Evolutionary conservation across 1,140 invertebrate species (phyloP).

Genomic region (Drosophila kepulauana): DNA sequence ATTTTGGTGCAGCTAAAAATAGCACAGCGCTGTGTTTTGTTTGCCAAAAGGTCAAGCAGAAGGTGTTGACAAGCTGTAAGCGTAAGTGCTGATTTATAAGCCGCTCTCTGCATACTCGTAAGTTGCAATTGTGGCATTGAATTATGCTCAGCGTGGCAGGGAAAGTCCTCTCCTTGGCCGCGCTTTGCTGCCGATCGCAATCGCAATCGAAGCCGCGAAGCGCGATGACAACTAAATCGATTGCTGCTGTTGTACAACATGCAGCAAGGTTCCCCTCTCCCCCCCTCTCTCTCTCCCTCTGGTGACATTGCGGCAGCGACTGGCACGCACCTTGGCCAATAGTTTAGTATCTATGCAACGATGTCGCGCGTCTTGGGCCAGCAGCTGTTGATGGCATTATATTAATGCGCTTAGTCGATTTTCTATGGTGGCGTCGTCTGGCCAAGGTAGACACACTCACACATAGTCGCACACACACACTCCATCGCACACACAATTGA

Average conservation of each 20-base stretch:
- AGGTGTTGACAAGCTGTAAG: constrained; percentile 52
- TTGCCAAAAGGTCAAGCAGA: constrained; percentile 20
- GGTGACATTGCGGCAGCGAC: background rate
- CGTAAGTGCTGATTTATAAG: constrained; percentile 50
- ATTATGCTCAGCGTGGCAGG: constrained; percentile 47
- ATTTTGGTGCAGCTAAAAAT: constrained; percentile 59
- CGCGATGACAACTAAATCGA: constrained; percentile 57
- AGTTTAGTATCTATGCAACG: background rate
- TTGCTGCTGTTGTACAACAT: constrained; percentile 29
- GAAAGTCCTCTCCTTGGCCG: constrained; percentile 32
- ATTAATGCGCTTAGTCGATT: constrained; percentile 76
- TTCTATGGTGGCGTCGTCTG: constrained; percentile 32
- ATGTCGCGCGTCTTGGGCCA: constrained; percentile 19
- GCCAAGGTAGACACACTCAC: constrained; percentile 26
- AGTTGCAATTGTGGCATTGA: constrained; percentile 60
- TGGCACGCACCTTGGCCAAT: constrained; percentile 18
- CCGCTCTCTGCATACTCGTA: constrained; percentile 34
- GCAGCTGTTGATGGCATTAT: constrained; percentile 75
- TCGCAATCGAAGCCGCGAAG: constrained; percentile 1
- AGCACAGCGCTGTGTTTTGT: constrained; percentile 31
- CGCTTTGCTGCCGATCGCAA: constrained; percentile 36
- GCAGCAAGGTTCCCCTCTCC: background rate
- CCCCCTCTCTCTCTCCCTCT: background rate
- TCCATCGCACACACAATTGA: constrained; percentile 51
- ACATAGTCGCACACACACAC: constrained; percentile 5